Percentiles rank a stretch among this genome's conserved stretches.
These are phyloP conservation scores for Pantherophis vulpinus DNA, from an alignment of 2,797 vertebrate genomes.

Conservation along the genomic window DNA sequence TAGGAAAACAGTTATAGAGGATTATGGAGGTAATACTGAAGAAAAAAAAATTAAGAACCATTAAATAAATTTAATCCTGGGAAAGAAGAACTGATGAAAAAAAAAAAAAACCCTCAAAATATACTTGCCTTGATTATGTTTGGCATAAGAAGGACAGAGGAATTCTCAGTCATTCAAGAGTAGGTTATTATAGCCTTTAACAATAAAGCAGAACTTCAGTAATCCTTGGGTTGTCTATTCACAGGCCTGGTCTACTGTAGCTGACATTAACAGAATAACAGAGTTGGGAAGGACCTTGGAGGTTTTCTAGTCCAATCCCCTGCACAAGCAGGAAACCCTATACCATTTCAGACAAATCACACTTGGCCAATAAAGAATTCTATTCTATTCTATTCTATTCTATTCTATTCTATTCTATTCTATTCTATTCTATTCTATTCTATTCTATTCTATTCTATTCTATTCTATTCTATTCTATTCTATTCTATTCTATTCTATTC, in stretches of 20 bases:
- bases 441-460: too few species aligned
- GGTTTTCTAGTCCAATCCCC: neutral
- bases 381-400: too few species aligned
- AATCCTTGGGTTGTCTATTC: neutral
- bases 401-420: too few species aligned
- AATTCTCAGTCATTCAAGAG: neutral
- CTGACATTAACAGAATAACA: neutral
- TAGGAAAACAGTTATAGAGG: neutral
- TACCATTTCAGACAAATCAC: too few species aligned
- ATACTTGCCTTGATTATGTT: neutral
- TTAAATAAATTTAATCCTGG: neutral
- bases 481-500: too few species aligned
- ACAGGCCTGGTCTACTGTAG: neutral
- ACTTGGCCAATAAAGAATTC: too few species aligned
- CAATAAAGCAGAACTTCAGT: neutral
- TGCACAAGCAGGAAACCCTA: too few species aligned
- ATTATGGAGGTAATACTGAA: neutral
- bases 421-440: too few species aligned
- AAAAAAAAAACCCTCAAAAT: neutral
- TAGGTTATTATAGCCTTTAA: neutral
- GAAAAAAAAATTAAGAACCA: neutral
- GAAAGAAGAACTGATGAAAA: neutral
- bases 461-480: too few species aligned
- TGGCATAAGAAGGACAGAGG: neutral
- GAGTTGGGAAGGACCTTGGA: neutral